A percentile compares a stretch with the other conserved stretches of the same genome.
Evolutionary conservation across 2,797 vertebrate species (phyloP).

Genomic region (Carcharodon carcharias): DNA sequence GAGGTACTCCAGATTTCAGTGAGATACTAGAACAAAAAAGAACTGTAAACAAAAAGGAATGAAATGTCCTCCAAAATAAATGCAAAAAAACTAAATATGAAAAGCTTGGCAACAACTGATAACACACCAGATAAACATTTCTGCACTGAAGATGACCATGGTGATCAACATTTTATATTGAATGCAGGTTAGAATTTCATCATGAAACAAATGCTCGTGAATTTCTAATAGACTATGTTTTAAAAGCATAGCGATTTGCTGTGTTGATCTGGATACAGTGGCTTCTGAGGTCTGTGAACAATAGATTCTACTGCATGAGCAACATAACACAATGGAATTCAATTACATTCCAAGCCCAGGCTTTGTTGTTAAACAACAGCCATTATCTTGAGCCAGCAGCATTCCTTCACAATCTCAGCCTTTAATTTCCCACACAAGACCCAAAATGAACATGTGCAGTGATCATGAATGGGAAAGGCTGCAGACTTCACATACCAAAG

Average conservation of each 20-base stretch:
- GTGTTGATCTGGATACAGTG: neutral
- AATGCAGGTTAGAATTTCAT: conserved; percentile 26
- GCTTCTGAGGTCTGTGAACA: conserved; percentile 24
- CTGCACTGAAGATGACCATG: neutral
- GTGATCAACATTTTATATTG: neutral
- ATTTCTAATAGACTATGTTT: neutral
- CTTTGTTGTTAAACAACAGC: neutral
- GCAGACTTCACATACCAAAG: neutral
- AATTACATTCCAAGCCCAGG: neutral
- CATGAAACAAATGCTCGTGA: neutral
- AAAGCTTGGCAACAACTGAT: conserved; percentile 28
- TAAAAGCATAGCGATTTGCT: conserved; percentile 14
- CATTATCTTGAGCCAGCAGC: neutral
- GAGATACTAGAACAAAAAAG: neutral
- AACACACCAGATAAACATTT: conserved; percentile 19
- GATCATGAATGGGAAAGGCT: conserved; percentile 33
- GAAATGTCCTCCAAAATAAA: neutral
- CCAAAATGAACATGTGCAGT: conserved; percentile 23
- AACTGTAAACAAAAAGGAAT: conserved; percentile 12
- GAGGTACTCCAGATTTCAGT: conserved; percentile 31
- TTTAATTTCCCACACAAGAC: conserved; percentile 27
- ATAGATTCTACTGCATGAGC: neutral
- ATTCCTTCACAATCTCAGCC: neutral
- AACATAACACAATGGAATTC: neutral
- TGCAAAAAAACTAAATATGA: conserved; percentile 6